Conservation (phyloP, 2,113 vertebrate species). For the Prinia subflava region DNA sequence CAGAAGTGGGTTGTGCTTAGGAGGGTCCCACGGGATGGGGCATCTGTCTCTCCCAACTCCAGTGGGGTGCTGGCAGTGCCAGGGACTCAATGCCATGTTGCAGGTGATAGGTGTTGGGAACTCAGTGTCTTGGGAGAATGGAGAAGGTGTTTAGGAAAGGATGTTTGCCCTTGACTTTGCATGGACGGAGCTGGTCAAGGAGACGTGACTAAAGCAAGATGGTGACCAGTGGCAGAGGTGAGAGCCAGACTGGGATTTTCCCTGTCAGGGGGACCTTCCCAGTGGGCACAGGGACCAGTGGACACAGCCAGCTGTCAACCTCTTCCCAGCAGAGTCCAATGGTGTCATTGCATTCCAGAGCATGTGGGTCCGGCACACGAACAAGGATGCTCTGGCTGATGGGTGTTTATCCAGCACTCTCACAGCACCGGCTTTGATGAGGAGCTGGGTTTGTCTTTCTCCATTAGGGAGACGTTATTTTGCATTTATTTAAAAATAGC, state of each 20-base stretch:
- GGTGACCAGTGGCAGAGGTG: no score
- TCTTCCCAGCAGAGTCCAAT: neutral
- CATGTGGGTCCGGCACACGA: neutral
- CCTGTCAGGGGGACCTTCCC: neutral
- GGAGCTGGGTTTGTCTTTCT: neutral
- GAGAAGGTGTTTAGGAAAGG: neutral
- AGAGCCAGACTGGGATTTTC: neutral
- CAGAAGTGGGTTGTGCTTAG: neutral
- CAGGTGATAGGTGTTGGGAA: no score
- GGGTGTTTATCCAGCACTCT: neutral
- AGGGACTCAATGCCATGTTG: accelerated
- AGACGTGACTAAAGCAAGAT: neutral
- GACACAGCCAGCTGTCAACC: neutral
- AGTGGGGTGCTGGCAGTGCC: accelerated
- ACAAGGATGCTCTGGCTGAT: neutral
- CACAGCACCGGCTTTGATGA: neutral
- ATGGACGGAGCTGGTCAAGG: neutral
- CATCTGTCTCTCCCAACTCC: neutral
- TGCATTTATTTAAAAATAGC: neutral
- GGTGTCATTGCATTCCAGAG: neutral
- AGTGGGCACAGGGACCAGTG: neutral
- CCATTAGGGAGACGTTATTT: neutral
- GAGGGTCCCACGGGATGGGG: neutral
- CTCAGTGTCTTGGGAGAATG: accelerated
- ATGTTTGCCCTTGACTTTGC: neutral